Conservation (phyloP, 2,888 invertebrate genomes). For the Coleophora flavipennella region DNA sequence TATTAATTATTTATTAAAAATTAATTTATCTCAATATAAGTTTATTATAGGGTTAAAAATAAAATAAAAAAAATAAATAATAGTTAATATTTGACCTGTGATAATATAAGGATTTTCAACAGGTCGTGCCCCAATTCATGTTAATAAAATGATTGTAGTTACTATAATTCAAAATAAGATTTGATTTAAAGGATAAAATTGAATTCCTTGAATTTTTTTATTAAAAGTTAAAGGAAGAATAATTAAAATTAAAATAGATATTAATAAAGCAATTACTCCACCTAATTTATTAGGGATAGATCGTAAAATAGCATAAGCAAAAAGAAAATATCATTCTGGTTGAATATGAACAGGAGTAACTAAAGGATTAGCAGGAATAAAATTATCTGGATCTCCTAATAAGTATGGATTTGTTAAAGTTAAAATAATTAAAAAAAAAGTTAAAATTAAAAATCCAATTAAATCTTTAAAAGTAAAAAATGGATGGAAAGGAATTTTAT, state of each 20-base stretch:
- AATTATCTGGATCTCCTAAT: constrained; percentile 82
- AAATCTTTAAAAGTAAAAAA: constrained; percentile 78
- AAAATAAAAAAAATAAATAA: constrained; percentile 73
- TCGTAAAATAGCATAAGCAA: constrained; percentile 86
- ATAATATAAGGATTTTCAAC: constrained; percentile 78
- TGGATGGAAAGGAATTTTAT: constrained; percentile 80
- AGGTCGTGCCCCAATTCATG: constrained; percentile 80
- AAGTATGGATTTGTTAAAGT: constrained; percentile 71
- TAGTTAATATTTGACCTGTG: constrained; percentile 74
- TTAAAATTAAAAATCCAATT: constrained; percentile 72
- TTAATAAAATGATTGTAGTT: constrained; percentile 72
- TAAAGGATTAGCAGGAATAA: constrained; percentile 78
- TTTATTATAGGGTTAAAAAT: constrained; percentile 63
- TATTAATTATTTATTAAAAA: constrained; percentile 25
- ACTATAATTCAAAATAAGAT: constrained; percentile 73
- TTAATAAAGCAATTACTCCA: constrained; percentile 77
- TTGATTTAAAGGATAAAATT: constrained; percentile 76
- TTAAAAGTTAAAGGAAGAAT: constrained; percentile 71
- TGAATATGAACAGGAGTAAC: constrained; percentile 83
- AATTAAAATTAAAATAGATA: constrained; percentile 78
- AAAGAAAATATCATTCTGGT: constrained; percentile 89
- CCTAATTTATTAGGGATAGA: constrained; percentile 86
- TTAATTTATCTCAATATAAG: constrained; percentile 70
- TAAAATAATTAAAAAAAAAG: constrained; percentile 65
- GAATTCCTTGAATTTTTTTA: constrained; percentile 71